phyloP scores from a whole-genome alignment of 37 sponge, comb jelly and placozoan genomes.

The Chondrilla cf. caribensis region DNA sequence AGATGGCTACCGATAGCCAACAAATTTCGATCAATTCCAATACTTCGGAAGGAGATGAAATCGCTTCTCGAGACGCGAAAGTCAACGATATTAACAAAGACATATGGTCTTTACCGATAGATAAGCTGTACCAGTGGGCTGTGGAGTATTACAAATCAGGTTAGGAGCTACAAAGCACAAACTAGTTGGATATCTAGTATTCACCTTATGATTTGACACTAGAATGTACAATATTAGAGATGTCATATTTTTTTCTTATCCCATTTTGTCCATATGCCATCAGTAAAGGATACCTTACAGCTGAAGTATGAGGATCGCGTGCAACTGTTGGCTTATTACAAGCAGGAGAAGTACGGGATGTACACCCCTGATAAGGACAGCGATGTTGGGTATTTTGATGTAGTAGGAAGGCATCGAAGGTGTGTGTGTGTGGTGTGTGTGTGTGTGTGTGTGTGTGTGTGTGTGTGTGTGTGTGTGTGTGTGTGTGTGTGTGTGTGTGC shows the following conservation, averaged over 20 bases:
- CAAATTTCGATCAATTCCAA: no score
- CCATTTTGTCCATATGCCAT: no score
- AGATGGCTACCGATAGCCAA: no score
- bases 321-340: conserved; percentile 75
- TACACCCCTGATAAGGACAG: conserved; percentile 67
- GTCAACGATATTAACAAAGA: neutral
- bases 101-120: neutral
- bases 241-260: no score
- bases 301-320: conserved; percentile 71
- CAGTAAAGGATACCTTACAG: conserved; percentile 58
- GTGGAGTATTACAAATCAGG: conserved; percentile 12
- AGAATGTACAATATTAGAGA: no score
- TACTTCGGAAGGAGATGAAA: no score
- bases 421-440: conserved; percentile 10
- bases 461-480: no score
- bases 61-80: no score
- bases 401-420: conserved; percentile 76
- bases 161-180: no score
- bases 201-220: no score
- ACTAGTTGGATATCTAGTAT: no score
- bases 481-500: no score
- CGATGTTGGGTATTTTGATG: conserved; percentile 82
- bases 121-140: conserved; percentile 14
- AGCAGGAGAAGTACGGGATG: conserved; percentile 74
- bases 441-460: neutral